Base-by-base conservation (phyloP, 2,113 vertebrate species). In the Paratilapia polleni region DNA sequence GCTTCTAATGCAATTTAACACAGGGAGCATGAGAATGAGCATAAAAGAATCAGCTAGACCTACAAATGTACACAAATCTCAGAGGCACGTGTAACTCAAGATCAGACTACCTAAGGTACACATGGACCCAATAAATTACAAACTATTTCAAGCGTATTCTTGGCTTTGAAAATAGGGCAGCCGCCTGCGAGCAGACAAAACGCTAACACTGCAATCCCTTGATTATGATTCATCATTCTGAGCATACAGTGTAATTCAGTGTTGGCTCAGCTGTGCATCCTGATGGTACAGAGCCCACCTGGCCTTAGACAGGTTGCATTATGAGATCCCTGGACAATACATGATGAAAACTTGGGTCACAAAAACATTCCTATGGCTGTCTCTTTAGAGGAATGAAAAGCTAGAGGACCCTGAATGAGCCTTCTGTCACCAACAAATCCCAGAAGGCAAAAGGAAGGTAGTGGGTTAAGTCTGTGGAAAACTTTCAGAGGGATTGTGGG, bases 161-260 rank as follows among this genome's bases (percentile, higher is more conserved):
- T 87, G 77, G 89, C 83, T 76, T 62, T 73, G 63, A 64, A 95
- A 92, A 91, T 88, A 90, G 93, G 88, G 80, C 93, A 85, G 63
- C 41, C 12, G 77, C 86, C 84, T 85, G 91, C 79, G 59, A 77
- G 73, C 77, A 54, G 87, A 84, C 77, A 86, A 92, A 93, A 89
- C 22, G 86, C 94, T 86, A 81, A 86, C 92, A 26, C 87, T 89
- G 93, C 92, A 89, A 83, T 77, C 70, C 38, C 41, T 19, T 52
- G 60, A 74, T 87, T 80, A 63, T 92, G 81, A 94, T 92, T 93
- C 78, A 95, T 94, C 84, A 81, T 80, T 82, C 43, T 54, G 78
- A 77, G 74, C 78, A 49, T 38, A 82, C 43, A 80, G 76, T 59
- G 3, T 81, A 84, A 84, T 82, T 49, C 31, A 82, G n/a, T 83